Base-by-base conservation (phyloP, 2,797 vertebrate species). In the Xenops minutus region DNA sequence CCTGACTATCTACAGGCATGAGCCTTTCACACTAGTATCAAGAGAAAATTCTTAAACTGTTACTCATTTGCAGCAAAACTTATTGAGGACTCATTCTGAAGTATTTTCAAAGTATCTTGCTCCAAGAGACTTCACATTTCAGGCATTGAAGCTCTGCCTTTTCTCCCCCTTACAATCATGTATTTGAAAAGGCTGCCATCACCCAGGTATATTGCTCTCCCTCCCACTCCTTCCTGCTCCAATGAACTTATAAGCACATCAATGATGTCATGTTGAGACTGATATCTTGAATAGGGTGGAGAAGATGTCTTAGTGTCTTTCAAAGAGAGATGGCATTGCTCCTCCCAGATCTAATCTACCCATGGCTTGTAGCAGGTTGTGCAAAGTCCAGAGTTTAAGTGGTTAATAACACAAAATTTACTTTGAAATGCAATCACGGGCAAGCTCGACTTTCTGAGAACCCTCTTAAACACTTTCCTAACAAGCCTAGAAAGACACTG, bases 21-120 rank as follows among this genome's bases (percentile, higher is more conserved):
- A 93, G 26, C 43, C 41, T 86, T 91, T 93, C 81, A 84, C 62
- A 62, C 21, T 23, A 81, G 14, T 24, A 73, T 80, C 73, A 91
- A 89, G 81, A 87, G 51, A 71, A 93, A 81, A 91, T 80, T 46
- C 67, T 90, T 78, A 89, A 95, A 81, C 61, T 8, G 2, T 75
- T 94, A 86, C 32, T 92, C 68, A 96, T 94, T 87, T 95, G 39
- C 48, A 95, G 56, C 5, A 85, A 94, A 88, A 95, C 39, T 80
- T 95, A 92, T 39, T 27, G 4, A 4, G 36, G 26, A 24, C 14
- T 93, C 55, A 63, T 88, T 85, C 48, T 88, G 69, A 96, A 95
- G 74, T 91, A 15, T 67, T 92, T 93, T 95, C 62, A 77, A 95
- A 87, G 82, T 63, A 82, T 29, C 61, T 92, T 46, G 29, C 59